Percentiles rank a stretch among this genome's conserved stretches.
phyloP scores from a whole-genome alignment of 2,888 invertebrate genomes.

The Diploptera punctata region DNA sequence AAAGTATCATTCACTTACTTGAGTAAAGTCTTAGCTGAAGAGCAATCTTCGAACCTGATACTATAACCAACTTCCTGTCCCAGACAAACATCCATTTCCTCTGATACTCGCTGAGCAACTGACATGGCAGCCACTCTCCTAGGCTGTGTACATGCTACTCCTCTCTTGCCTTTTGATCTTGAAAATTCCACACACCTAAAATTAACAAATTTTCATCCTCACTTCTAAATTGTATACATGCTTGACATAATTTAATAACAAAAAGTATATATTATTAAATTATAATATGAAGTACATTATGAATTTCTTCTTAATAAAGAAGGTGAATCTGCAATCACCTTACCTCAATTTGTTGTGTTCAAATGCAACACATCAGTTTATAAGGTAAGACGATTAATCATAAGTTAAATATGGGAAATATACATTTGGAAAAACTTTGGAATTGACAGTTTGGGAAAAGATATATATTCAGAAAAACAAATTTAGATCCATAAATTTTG shows the following conservation, averaged over 20 bases:
- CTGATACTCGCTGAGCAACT: conserved; percentile 97
- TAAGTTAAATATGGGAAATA: too few species aligned
- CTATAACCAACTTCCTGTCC: conserved; percentile 94
- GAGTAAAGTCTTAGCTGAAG: conserved; percentile 89
- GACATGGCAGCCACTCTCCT: conserved; percentile 99
- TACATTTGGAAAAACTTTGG: too few species aligned
- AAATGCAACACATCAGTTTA: too few species aligned
- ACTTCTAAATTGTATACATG: neutral
- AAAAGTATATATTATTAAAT: neutral
- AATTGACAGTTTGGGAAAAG: too few species aligned
- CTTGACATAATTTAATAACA: neutral
- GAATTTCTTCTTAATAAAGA: too few species aligned
- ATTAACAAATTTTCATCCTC: neutral
- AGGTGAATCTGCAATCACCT: too few species aligned
- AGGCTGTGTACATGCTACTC: conserved; percentile 96
- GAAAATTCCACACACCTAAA: conserved; percentile 77
- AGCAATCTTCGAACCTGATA: conserved; percentile 99
- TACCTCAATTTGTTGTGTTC: too few species aligned
- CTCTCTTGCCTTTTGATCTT: conserved; percentile 68
- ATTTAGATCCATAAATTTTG: too few species aligned
- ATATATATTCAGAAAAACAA: too few species aligned
- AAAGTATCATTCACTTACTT: too few species aligned
- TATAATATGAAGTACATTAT: too few species aligned
- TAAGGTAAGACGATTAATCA: too few species aligned
- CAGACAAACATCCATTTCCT: conserved; percentile 98